Base-by-base conservation (phyloP, 2,888 invertebrate species). In the Alloscopus bannaensis region DNA sequence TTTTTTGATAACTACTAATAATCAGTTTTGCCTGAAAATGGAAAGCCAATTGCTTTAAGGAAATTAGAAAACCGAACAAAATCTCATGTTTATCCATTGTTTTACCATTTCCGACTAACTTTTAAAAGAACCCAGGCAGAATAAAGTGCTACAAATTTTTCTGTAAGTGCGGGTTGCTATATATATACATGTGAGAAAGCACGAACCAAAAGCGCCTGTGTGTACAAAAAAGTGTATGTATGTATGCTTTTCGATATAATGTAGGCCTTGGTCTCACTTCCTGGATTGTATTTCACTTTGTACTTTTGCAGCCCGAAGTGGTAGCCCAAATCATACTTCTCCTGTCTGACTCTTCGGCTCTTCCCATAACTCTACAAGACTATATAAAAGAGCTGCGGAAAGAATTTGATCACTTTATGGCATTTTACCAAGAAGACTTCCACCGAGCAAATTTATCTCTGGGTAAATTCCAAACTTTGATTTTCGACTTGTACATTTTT, bases 321-420 rank as follows among this genome's bases (percentile, higher is more conserved):
- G 82, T 85, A 70, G 83, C 84, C 40, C 84, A 83, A 70, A 80
- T 85, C 77, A 84, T 82, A 50, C 72, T 85, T 18, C 81, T 85
- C 6, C 81, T 86, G 45, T 80, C 84, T 26, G 86, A 86, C 81
- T 84, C 85, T 13, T 81, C 86, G 8, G 84, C 82, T 18, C 81
- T 86, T 1, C 85, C 85, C 20, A 84, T 86, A 70, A 84, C 84
- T 36, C 80, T 86, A 6, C 83, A 84, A 62, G 86, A 86, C 76
- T 86, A 86, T 73, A 81, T 86, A 65, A 83, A 84, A 72, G 85
- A 86, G 57, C 81, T 86, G 55, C 84, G 84, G 57, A 86, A 82
- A 66, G 84, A 83, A 62, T 86, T 86, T 70, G 84, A 83, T 72
- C 84, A 81, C 73, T 86, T 86, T 73, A 84, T 86, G 86, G 84